A percentile compares a stretch with the other conserved stretches of the same genome.
phyloP scores from a whole-genome alignment of 2,797 vertebrate species.

The Leuciscus waleckii region DNA sequence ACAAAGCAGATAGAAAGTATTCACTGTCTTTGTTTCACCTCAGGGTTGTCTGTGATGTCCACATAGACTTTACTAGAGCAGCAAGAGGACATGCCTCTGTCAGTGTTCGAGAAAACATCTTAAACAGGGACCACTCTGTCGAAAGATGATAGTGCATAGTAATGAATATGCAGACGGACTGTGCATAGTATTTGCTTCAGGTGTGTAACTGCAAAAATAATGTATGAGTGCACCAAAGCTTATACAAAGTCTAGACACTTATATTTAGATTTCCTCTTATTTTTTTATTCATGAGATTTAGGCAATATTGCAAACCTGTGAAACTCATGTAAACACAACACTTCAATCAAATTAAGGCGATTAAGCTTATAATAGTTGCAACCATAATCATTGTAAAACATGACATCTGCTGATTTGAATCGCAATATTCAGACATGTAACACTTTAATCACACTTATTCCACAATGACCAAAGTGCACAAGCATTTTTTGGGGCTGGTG shows the following conservation, averaged over 20 bases:
- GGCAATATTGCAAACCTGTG: neutral
- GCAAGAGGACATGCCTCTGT: conserved; percentile 94
- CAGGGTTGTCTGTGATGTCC: conserved; percentile 86
- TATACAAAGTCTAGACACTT: neutral
- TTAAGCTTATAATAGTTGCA: neutral
- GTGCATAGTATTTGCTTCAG: neutral
- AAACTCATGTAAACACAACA: neutral
- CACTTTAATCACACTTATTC: neutral
- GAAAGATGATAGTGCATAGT: neutral
- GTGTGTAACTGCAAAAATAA: neutral
- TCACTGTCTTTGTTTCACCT: conserved; percentile 76
- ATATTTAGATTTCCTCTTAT: neutral
- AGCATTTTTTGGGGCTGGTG: too few relatives aligned
- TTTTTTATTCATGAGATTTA: neutral
- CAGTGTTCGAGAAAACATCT: conserved; percentile 95
- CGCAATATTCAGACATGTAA: neutral
- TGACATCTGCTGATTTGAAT: neutral
- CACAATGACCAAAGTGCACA: neutral
- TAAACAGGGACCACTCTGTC: conserved; percentile 97
- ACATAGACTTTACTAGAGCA: conserved; percentile 93
- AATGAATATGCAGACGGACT: neutral
- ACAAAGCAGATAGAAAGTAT: neutral
- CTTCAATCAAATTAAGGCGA: neutral
- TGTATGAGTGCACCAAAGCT: neutral
- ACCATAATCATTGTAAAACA: neutral